These are phyloP conservation scores for Salmo trutta DNA, from an alignment of 2,797 vertebrate species.

Conservation along the genomic window DNA sequence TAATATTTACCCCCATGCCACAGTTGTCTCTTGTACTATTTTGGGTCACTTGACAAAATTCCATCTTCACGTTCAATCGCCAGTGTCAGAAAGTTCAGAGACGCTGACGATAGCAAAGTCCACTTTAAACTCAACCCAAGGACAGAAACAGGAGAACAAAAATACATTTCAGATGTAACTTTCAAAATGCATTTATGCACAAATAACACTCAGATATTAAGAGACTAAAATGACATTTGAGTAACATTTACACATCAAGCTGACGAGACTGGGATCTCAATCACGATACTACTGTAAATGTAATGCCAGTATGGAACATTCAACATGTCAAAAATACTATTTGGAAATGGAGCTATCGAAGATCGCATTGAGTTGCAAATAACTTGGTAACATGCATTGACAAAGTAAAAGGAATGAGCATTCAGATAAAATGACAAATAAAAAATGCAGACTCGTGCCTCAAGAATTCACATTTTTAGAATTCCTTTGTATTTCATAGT, in stretches of 20 bases:
- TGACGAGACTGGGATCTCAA: slow-evolving; percentile 77
- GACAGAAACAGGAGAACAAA: slow-evolving; percentile 63
- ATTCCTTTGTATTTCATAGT: background rate
- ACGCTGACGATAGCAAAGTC: slow-evolving; percentile 28
- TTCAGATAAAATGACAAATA: slow-evolving; percentile 26
- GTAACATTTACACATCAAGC: slow-evolving; percentile 80
- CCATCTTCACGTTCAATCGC: slow-evolving; percentile 33
- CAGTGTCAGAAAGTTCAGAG: slow-evolving; percentile 35
- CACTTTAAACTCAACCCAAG: slow-evolving; percentile 64
- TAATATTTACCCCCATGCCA: slow-evolving; percentile 84
- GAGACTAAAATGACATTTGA: slow-evolving; percentile 78
- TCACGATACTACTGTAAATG: slow-evolving; percentile 78
- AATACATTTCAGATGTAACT: slow-evolving; percentile 46
- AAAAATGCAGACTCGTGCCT: slow-evolving; percentile 57
- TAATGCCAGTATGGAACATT: slow-evolving; percentile 78
- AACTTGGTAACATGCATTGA: slow-evolving; percentile 78
- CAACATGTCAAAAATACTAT: slow-evolving; percentile 78
- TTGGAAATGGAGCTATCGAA: slow-evolving; percentile 64
- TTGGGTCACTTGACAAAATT: slow-evolving; percentile 61
- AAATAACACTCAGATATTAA: slow-evolving; percentile 73
- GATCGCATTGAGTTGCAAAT: slow-evolving; percentile 62
- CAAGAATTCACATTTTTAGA: background rate
- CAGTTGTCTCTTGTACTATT: slow-evolving; percentile 62
- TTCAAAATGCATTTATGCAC: slow-evolving; percentile 74
- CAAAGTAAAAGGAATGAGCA: slow-evolving; percentile 58